Percentiles rank a stretch among this genome's conserved stretches.
These are phyloP conservation scores for Sisyra terminalis DNA, from an alignment of 2,888 invertebrate genomes.

Conservation along the genomic window DNA sequence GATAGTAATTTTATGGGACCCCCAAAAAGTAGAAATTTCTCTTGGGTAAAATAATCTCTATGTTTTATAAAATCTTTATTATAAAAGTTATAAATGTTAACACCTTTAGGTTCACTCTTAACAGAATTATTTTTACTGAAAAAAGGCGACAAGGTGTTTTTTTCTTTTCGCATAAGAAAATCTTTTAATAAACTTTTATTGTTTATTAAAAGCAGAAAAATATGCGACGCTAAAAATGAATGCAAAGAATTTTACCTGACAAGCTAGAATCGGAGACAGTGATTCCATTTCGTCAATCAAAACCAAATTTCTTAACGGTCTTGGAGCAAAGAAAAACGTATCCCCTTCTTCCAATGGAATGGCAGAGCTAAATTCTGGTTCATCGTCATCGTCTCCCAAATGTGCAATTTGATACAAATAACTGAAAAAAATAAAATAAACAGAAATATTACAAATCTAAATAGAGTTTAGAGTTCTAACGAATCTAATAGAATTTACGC, in stretches of 20 bases:
- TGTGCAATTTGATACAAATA: constrained; percentile 98
- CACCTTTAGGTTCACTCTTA: not conserved
- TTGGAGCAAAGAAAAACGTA: constrained; percentile 95
- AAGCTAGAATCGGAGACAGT: constrained; percentile 74
- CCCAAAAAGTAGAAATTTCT: too few species aligned
- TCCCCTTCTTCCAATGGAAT: constrained; percentile 98
- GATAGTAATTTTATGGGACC: too few species aligned
- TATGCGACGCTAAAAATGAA: not conserved
- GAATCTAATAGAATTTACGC: too few species aligned
- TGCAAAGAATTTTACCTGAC: constrained; percentile 40
- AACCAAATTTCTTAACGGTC: constrained; percentile 84
- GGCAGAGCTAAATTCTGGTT: constrained; percentile 95
- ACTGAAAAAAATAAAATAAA: constrained; percentile 32
- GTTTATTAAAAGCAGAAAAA: not conserved
- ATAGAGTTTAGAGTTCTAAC: too few species aligned
- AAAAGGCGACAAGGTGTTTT: too few species aligned
- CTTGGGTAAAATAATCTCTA: too few species aligned
- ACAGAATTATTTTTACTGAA: constrained; percentile 2
- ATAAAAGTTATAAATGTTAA: too few species aligned
- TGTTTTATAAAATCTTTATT: too few species aligned
- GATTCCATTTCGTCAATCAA: constrained; percentile 95
- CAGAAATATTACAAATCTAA: not conserved
- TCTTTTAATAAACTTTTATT: not conserved
- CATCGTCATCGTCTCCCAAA: constrained; percentile 96
- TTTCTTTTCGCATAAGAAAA: not conserved